Conservation (phyloP, 2,888 invertebrate species). For the Trissonchulus latispiculum region DNA sequence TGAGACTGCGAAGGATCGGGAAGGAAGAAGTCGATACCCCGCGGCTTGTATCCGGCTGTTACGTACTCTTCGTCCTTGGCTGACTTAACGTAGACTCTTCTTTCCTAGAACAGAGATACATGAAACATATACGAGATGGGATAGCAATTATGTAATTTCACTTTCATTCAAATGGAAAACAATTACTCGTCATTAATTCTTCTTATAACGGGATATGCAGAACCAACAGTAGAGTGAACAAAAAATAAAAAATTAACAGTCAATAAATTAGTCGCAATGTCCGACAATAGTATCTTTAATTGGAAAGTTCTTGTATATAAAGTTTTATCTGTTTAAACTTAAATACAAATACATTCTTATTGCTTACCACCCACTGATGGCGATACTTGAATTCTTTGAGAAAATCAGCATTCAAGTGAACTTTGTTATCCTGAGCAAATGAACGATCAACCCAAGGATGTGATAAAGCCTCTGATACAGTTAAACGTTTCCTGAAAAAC, state of each 20-base stretch:
- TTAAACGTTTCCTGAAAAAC: conserved; percentile 44
- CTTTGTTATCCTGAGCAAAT: conserved; percentile 19
- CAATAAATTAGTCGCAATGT: too few relatives aligned
- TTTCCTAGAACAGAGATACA: conserved; percentile 37
- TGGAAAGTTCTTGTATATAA: too few relatives aligned
- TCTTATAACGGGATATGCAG: too few relatives aligned
- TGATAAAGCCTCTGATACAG: conserved; percentile 57
- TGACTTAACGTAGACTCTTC: conserved; percentile 43
- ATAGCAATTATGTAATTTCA: too few relatives aligned
- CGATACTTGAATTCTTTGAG: conserved; percentile 43
- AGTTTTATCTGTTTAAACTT: too few relatives aligned
- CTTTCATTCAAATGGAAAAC: too few relatives aligned
- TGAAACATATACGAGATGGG: too few relatives aligned
- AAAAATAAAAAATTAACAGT: too few relatives aligned
- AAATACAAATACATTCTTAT: too few relatives aligned
- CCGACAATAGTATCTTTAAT: too few relatives aligned
- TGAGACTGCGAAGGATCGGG: neutral
- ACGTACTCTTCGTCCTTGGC: conserved; percentile 37
- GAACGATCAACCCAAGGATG: conserved; percentile 67
- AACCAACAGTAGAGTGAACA: too few relatives aligned
- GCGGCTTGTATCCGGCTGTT: neutral
- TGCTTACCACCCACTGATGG: conserved; percentile 42
- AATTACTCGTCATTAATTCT: too few relatives aligned
- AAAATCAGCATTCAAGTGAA: conserved; percentile 35
- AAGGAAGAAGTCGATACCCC: neutral